Conservation (phyloP, 2,797 vertebrate species). For the Ambastaia sidthimunki region DNA sequence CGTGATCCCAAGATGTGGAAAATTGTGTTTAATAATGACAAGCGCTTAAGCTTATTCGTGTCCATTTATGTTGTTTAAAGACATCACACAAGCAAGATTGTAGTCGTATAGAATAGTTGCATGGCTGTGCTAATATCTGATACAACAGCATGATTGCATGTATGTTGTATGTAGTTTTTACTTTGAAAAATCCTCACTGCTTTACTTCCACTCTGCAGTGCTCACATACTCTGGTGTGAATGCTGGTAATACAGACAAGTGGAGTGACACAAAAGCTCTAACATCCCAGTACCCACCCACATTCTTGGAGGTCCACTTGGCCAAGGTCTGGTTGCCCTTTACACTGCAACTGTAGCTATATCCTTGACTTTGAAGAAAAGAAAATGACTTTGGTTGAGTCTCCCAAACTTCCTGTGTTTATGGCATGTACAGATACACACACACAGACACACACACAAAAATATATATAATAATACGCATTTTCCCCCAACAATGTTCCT, state of each 20-base stretch:
- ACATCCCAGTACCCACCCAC: too few species aligned
- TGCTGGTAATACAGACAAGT: too few species aligned
- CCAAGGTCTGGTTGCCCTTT: background rate
- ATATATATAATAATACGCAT: constrained; percentile 31
- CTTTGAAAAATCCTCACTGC: too few species aligned
- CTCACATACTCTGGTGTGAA: too few species aligned
- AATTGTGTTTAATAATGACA: background rate
- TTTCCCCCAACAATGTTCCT: constrained; percentile 26
- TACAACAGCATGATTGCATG: too few species aligned
- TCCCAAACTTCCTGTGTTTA: background rate
- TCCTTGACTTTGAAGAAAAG: background rate
- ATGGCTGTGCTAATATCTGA: too few species aligned
- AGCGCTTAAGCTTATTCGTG: background rate
- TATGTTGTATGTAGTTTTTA: too few species aligned
- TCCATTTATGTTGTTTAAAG: background rate
- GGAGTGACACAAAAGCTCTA: too few species aligned
- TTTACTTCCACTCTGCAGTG: too few species aligned
- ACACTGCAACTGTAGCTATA: background rate
- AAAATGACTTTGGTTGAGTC: background rate
- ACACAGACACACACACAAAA: background rate
- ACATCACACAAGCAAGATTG: background rate
- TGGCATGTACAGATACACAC: constrained; percentile 5
- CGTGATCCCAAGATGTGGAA: background rate
- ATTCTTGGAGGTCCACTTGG: background rate
- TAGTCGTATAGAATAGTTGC: too few species aligned